A percentile compares a stretch with the other conserved stretches of the same genome.
phyloP scores from a whole-genome alignment of 2,113 vertebrate genomes.

The Candoia aspera region DNA sequence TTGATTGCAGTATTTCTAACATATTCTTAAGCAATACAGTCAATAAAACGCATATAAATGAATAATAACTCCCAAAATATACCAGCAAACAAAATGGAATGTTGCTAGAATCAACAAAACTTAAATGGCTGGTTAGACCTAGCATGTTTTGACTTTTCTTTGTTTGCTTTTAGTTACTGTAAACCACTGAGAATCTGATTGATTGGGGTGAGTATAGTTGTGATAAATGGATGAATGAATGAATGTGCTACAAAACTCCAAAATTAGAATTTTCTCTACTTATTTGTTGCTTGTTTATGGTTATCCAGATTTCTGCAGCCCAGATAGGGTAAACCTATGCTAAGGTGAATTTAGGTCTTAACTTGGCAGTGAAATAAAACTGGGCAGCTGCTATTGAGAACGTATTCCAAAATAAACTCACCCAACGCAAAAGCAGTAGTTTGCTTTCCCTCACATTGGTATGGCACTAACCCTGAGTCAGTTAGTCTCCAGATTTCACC shows the following conservation, averaged over 20 bases:
- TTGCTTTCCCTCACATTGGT: neutral
- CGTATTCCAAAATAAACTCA: neutral
- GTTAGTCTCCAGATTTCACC: neutral
- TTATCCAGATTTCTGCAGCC: neutral
- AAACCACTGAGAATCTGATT: neutral
- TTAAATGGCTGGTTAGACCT: neutral
- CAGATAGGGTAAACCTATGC: neutral
- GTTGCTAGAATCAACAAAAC: neutral
- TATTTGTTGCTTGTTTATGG: neutral
- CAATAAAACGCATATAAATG: neutral
- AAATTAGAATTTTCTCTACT: neutral
- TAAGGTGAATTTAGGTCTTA: neutral
- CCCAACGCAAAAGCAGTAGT: neutral
- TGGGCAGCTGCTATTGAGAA: neutral
- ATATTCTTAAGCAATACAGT: neutral
- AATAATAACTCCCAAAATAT: neutral
- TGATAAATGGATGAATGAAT: neutral
- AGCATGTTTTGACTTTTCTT: neutral
- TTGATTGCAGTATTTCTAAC: neutral
- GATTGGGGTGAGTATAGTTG: neutral
- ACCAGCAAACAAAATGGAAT: neutral
- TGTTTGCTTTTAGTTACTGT: neutral
- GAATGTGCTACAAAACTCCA: neutral
- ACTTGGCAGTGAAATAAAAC: neutral
- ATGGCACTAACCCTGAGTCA: neutral